Base-by-base conservation (phyloP, 2,888 invertebrate species). In the Phrixothrix hirtus region DNA sequence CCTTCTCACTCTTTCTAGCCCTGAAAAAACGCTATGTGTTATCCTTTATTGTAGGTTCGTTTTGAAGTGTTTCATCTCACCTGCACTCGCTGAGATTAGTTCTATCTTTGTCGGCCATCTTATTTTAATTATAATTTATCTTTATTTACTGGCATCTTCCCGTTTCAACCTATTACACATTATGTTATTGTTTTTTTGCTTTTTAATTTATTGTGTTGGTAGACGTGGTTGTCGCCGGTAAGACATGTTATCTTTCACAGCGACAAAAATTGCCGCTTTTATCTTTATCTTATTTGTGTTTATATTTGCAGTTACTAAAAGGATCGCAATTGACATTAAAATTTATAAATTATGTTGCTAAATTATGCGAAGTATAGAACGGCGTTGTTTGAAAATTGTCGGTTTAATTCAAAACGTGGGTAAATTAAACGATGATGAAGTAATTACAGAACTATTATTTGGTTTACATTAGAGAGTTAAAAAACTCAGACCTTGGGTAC, bases 121-220 rank as follows among this genome's bases (percentile, higher is more conserved):
- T 43, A 54, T 60, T 67, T 67, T 67, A 65, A 67, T 68, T 68
- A 66, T 66, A 64, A 64, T 67, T 66, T 66, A 65, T 68, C 64
- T 66, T 62, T 64, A 64, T 64, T 62, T 59, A 60, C 57, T 57
- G 63, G 60, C 58, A 55, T 50, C 58, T 53, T 57, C 61, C 57
- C 39, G 43, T 44, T 50, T 21, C 21, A 39, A 31, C 47, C 47
- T 47, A 47, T 47, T 47, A 39, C 52, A 57, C 55, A 49, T 21
- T 21, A 7, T 21, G 3, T 21, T 21, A 21, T 21, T 21, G 7
- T 54, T 57, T 49, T 59, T 46, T 58, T 49, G 39, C 49, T 52
- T 39, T 49, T 47, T 29, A 29, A 29, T 29, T 29, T 29, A 29
- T 29, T 11, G 29, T 29, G 29, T 29, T 11, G 31, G 56, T 42